A percentile compares a stretch with the other conserved stretches of the same genome.
phyloP scores from a whole-genome alignment of 2,113 vertebrate genomes.

The Sceloporus tristichus region DNA sequence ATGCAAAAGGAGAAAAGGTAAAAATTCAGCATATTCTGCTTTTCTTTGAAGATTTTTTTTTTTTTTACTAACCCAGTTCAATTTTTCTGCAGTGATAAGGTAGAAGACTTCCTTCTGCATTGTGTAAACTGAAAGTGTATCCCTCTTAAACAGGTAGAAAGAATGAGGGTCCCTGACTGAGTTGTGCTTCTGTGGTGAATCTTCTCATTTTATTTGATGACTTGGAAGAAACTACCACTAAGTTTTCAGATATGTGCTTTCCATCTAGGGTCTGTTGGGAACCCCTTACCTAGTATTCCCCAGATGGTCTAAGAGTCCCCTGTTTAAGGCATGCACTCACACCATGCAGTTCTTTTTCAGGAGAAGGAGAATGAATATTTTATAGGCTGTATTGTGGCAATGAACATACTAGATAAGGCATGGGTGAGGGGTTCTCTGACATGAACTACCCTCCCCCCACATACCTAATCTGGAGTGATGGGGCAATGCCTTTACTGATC shows the following conservation, averaged over 20 bases:
- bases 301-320: background rate
- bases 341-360: background rate
- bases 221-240: background rate
- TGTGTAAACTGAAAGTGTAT: background rate
- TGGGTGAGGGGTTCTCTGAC: background rate
- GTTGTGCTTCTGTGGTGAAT: background rate
- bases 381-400: background rate
- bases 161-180: background rate
- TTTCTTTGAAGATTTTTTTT: fast-evolving
- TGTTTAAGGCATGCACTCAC: background rate
- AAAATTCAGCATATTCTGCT: background rate
- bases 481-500: background rate
- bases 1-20: conserved; percentile 80
- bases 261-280: background rate
- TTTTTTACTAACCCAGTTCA: fast-evolving
- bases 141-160: background rate
- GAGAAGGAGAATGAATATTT: background rate
- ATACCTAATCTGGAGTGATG: background rate
- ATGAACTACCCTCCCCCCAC: background rate
- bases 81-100: background rate
- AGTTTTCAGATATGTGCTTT: background rate
- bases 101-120: background rate
- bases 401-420: background rate
- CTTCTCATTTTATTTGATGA: background rate
- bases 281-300: background rate